Conservation (phyloP, 2,113 vertebrate species). For the Trachemys scripta region DNA sequence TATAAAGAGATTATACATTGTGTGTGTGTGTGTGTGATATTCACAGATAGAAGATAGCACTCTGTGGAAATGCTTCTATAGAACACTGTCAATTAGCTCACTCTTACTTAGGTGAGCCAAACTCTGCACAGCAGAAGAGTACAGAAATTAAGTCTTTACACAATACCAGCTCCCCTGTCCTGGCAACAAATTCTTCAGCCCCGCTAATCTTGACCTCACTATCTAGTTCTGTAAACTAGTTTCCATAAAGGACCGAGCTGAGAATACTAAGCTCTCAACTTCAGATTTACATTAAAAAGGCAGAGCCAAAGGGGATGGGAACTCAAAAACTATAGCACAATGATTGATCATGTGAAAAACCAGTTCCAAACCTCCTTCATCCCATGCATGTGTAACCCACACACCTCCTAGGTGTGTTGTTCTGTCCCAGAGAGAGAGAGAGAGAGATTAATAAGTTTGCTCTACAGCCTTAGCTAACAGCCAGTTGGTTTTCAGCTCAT, state of each 20-base stretch:
- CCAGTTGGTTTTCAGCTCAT: too few species aligned
- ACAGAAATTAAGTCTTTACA: neutral
- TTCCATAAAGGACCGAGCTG: neutral
- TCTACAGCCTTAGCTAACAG: too few species aligned
- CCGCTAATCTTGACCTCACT: neutral
- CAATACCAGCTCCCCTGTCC: neutral
- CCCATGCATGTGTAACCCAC: too few species aligned
- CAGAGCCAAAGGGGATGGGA: neutral
- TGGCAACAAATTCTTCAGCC: neutral
- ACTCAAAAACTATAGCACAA: neutral
- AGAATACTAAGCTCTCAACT: neutral
- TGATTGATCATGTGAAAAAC: neutral
- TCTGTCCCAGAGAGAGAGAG: too few species aligned
- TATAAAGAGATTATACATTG: neutral
- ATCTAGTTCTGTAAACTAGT: neutral
- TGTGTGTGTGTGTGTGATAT: neutral
- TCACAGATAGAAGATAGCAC: fast-evolving
- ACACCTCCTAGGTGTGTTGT: too few species aligned
- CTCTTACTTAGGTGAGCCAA: neutral
- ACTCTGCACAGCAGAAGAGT: neutral
- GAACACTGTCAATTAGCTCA: neutral
- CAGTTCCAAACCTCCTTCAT: neutral
- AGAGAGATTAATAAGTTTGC: too few species aligned
- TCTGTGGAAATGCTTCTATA: neutral
- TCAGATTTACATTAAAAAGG: neutral